Evolutionary conservation across 2,888 invertebrate species (phyloP).

Genomic region (Caenorhabditis auriculariae): DNA sequence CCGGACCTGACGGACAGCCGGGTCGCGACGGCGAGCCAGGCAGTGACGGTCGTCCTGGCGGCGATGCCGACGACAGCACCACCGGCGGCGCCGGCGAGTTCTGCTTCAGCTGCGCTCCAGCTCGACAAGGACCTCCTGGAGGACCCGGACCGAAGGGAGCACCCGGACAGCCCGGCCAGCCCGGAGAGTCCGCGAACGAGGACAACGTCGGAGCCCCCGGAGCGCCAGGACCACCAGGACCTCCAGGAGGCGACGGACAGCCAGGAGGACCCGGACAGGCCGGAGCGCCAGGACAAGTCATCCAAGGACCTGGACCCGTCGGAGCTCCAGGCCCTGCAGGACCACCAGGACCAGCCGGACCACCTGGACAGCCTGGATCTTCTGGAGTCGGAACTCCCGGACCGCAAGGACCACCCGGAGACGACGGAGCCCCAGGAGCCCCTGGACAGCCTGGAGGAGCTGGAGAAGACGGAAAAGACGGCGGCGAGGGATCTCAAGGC

Average conservation of each 20-base stretch:
- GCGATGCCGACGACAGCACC: slow-evolving; percentile 9
- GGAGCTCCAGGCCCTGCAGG: slow-evolving; percentile 29
- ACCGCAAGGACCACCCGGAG: slow-evolving; percentile 28
- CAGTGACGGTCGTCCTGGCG: slow-evolving; percentile 20
- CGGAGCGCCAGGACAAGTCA: slow-evolving; percentile 26
- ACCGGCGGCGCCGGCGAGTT: neutral
- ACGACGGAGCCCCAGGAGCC: slow-evolving; percentile 22
- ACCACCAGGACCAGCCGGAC: slow-evolving; percentile 27
- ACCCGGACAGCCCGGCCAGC: slow-evolving; percentile 24
- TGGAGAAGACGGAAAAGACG: slow-evolving; percentile 25
- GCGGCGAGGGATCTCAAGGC: slow-evolving; percentile 24
- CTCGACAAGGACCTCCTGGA: slow-evolving; percentile 25
- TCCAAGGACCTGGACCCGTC: slow-evolving; percentile 13
- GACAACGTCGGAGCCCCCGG: slow-evolving; percentile 29
- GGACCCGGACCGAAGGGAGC: slow-evolving; percentile 36
- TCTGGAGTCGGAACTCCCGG: slow-evolving; percentile 33
- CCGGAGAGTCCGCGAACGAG: slow-evolving; percentile 11
- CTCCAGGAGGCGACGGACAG: slow-evolving; percentile 35
- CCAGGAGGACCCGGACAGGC: slow-evolving; percentile 31
- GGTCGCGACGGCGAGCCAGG: slow-evolving; percentile 23
- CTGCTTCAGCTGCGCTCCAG: slow-evolving; percentile 27
- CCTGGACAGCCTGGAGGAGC: slow-evolving; percentile 19
- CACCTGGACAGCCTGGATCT: slow-evolving; percentile 26
- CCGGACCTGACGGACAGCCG: slow-evolving; percentile 39
- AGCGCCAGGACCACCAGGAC: slow-evolving; percentile 34